Evolutionary conservation across 2,113 vertebrate species (phyloP), one percentile per base, ranked within the genome.

Genomic region (Ageneiosus marmoratus): DNA sequence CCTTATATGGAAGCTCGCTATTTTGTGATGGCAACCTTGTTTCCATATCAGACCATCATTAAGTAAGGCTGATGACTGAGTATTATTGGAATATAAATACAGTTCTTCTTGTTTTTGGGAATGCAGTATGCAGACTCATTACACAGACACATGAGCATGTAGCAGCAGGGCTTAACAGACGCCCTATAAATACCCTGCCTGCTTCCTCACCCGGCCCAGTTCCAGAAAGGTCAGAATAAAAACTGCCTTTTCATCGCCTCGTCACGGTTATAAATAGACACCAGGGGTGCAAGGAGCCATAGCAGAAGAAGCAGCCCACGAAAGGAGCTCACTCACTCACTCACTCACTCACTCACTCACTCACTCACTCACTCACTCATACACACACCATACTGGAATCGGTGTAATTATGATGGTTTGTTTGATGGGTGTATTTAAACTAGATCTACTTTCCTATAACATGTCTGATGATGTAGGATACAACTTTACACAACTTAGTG

Each of bases 211-310:
- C 91, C 85, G 72, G 85, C 84, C 29, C 81, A 79, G 88, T 88
- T 90, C 87, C 89, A 89, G 87, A 88, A 86, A 78, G 87, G 89
- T 89, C 90, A 87, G 85, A 89, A 87, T 88, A 92, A 93, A 93
- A 93, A 91, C 91, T 91, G 92, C 91, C 91, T 91, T 92, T 91
- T 93, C 92, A 92, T 88, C 90, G 78, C 90, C 93, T 91, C 89
- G 83, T 91, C 92, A 73, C 84, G 2, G 85, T 89, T 94, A 94
- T 94, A 91, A 93, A 94, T 94, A 94, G 83, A 86, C 87, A 50
- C 79, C 53, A 24, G 80, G 85, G 88, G 85, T 81, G 86, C 82
- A 63, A 80, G 86, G 82, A 86, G 81, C 81, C 83, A 74, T 70
- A 85, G 89, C 44, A 20, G 73, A 37, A 53, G 62, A 79, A 86